phyloP scores from a whole-genome alignment of 2,888 invertebrate species.

The Archips crataeganus region DNA sequence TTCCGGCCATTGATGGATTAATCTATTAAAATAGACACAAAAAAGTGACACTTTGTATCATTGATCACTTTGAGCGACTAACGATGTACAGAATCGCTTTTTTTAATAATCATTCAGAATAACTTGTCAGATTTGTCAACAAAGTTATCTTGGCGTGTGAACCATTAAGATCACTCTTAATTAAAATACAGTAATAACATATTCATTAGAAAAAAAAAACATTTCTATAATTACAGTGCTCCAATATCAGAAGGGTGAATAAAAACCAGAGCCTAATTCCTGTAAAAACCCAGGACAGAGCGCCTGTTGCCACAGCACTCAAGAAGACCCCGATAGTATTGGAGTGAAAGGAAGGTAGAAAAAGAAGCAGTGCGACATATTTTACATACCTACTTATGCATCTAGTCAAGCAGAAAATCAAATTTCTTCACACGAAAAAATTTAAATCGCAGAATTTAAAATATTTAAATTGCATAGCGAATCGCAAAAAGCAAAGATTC shows the following conservation, averaged over 20 bases:
- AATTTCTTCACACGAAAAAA: neutral
- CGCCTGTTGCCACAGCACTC: too few species aligned
- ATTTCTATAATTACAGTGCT: too few species aligned
- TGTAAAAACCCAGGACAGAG: too few species aligned
- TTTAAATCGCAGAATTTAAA: conserved; percentile 31
- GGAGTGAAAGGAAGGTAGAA: too few species aligned
- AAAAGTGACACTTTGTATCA: conserved; percentile 43
- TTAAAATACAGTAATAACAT: neutral
- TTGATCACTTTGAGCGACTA: conserved; percentile 15
- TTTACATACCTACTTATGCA: too few species aligned
- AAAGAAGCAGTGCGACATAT: too few species aligned
- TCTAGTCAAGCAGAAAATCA: neutral
- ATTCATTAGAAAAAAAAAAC: too few species aligned
- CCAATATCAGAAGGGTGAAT: too few species aligned
- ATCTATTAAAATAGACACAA: conserved; percentile 58
- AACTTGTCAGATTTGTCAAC: conserved; percentile 14
- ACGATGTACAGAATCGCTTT: neutral
- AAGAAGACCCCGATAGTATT: too few species aligned
- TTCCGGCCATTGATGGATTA: conserved; percentile 77
- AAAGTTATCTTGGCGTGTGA: neutral
- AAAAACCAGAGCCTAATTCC: too few species aligned
- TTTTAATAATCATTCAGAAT: conserved; percentile 10
- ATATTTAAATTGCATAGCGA: conserved; percentile 45
- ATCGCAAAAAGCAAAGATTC: conserved; percentile 51
- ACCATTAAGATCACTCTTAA: neutral